Evolutionary conservation across 2,797 vertebrate genomes (phyloP), one percentile per base, ranked within the genome.

Genomic region (Pelobates cultripes): DNA sequence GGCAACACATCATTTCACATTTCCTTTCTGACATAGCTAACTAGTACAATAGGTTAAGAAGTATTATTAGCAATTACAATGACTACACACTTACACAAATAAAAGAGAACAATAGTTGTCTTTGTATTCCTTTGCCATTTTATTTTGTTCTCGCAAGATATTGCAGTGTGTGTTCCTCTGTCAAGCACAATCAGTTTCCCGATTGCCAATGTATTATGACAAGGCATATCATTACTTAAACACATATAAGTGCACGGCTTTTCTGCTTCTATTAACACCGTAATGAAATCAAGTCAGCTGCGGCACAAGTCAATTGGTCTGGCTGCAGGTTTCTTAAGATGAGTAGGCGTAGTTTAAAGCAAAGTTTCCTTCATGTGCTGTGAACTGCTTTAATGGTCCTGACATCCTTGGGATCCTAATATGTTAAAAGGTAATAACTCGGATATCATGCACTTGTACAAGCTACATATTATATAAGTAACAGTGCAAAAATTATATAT

Each of bases 211-310:
- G 47, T 73, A 67, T 67, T 77, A 67, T 77, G 81, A 78, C 70
- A 78, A 68, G 81, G 61, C 75, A 78, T 70, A 77, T 61, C 70
- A 78, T 78, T 78, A 74, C 43, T 74, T 73, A 74, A 83, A 43
- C 57, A 63, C 44, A 70, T 70, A 78, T 53, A 51, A 73, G 43
- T 74, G 51, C 42, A 66, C 55, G 13, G 47, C 2, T 55, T 78
- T 82, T 83, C 63, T 72, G 47, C 57, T 61, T 78, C 57, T 43
- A 83, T 83, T 83, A 74, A 63, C 43, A 68, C 78, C 41, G 55
- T 68, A 47, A 73, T 78, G 55, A 63, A 78, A 74, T 78, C 41
- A 77, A 68, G 75, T 75, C 61, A 42, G 70, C 43, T 57, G 28
- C 44, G 66, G 15, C 12, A 63, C 14, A 71, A 44, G 43, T 71